These are phyloP conservation scores for Homarus americanus DNA, from an alignment of 1,140 invertebrate species.

Conservation along the genomic window DNA sequence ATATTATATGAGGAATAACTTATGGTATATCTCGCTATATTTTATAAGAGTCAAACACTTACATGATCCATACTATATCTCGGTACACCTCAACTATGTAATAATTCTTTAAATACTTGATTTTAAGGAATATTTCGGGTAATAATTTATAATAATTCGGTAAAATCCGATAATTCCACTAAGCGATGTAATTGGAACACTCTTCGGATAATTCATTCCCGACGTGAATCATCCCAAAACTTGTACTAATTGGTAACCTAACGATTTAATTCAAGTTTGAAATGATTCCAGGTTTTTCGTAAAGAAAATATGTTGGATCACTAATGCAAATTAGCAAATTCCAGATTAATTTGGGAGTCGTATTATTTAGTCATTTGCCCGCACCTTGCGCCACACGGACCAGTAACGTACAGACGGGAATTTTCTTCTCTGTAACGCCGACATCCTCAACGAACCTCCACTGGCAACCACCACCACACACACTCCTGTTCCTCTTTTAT, in stretches of 20 bases:
- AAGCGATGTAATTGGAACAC: not conserved
- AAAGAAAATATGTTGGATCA: constrained; percentile 34
- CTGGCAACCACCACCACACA: too few relatives aligned
- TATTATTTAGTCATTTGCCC: not conserved
- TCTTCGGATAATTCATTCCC: constrained; percentile 38
- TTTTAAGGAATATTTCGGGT: too few relatives aligned
- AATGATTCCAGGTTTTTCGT: constrained; percentile 34
- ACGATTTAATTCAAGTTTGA: constrained; percentile 48
- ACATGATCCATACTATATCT: too few relatives aligned
- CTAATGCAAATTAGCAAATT: constrained; percentile 31
- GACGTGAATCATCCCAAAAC: constrained; percentile 14
- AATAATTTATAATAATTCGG: not conserved
- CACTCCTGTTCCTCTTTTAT: too few relatives aligned
- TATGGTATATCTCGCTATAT: too few relatives aligned
- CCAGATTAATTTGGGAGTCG: constrained; percentile 5
- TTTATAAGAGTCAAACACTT: too few relatives aligned
- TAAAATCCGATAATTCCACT: not conserved
- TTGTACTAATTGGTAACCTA: constrained; percentile 31
- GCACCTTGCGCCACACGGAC: not conserved
- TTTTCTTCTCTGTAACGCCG: not conserved
- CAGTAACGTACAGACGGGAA: not conserved
- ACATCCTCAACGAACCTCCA: not conserved
- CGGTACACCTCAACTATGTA: too few relatives aligned
- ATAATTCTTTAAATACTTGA: too few relatives aligned
- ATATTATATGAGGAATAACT: too few relatives aligned